Base-by-base conservation (phyloP, 2,888 invertebrate genomes). In the Nemoura dubitans region DNA sequence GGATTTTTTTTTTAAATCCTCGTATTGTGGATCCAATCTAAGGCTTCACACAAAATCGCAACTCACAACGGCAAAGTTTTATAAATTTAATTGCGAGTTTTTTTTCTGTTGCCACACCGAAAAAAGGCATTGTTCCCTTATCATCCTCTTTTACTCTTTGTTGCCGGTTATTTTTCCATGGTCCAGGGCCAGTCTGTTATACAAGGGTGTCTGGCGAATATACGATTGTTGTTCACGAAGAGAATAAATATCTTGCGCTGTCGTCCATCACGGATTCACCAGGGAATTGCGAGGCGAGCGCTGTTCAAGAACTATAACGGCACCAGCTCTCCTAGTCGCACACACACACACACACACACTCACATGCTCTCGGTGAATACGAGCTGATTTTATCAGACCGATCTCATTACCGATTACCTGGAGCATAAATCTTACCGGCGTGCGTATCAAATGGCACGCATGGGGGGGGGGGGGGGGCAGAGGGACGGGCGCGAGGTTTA, bases 361-460 rank as follows among this genome's bases (percentile, higher is more conserved):
- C 27, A 81, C 26, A 81, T 30, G 30, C 27, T 0, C 30, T 29
- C 81, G 84, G 10, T 76, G 59, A 84, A 84, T 59, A 14, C 84
- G 2, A 76, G 30, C 59, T 59, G 84, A 84, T 84, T 59, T 84
- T 84, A 84, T 84, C 84, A 76, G 28, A 59, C 27, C 26, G 59
- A 84, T 84, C 76, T 84, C 84, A 84, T 84, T 84, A 84, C 84
- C 27, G 84, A 84, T 84, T 84, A 84, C 76, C 84, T 76, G 36
- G 43, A 59, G 76, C 26, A 84, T 84, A 84, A 76, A 84, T 76
- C 84, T 59, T 84, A 76, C 59, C 59, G 6, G 59, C 16, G 59
- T 59, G 16, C 59, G 59, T 59, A 16, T 59, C 21, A 59, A 59
- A 59, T 59, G 59, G 59, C 59, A 21, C 59, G 2, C n/a, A n/a